Conservation (phyloP, 2,888 invertebrate species). For the Taenaris catops region DNA sequence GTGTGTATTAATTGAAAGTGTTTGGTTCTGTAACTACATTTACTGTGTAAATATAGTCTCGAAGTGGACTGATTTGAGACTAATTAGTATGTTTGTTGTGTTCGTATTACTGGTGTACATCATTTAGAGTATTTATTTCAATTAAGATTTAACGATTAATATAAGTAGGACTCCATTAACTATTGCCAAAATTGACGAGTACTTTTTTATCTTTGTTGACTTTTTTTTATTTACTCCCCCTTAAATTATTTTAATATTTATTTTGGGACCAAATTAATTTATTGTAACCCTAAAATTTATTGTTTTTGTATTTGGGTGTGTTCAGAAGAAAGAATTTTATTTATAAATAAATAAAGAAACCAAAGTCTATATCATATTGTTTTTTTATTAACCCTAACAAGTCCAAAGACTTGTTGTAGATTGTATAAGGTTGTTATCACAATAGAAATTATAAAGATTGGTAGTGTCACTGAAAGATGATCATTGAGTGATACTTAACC, state of each 20-base stretch:
- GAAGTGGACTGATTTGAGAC: slow-evolving; percentile 38
- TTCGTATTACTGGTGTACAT: slow-evolving; percentile 57
- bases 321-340: slow-evolving; percentile 72
- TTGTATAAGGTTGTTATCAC: no score
- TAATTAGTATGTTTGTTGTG: slow-evolving; percentile 40
- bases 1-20: slow-evolving; percentile 50
- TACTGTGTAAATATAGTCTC: slow-evolving; percentile 62
- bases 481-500: no score
- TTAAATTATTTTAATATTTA: slow-evolving; percentile 74
- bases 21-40: slow-evolving; percentile 49
- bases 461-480: no score
- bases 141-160: slow-evolving; percentile 62
- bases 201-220: slow-evolving; percentile 68
- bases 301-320: slow-evolving; percentile 71
- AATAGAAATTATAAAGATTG: no score
- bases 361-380: slow-evolving; percentile 72
- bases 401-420: no score
- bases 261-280: slow-evolving; percentile 80
- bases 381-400: slow-evolving; percentile 54
- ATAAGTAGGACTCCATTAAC: slow-evolving; percentile 70
- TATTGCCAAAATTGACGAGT: slow-evolving; percentile 77
- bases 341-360: slow-evolving; percentile 77
- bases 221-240: slow-evolving; percentile 59
- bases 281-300: slow-evolving; percentile 64
- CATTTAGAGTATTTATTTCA: slow-evolving; percentile 69